Evolutionary conservation across 1,140 invertebrate species (phyloP).

Genomic region (Drosophila subpulchrella): DNA sequence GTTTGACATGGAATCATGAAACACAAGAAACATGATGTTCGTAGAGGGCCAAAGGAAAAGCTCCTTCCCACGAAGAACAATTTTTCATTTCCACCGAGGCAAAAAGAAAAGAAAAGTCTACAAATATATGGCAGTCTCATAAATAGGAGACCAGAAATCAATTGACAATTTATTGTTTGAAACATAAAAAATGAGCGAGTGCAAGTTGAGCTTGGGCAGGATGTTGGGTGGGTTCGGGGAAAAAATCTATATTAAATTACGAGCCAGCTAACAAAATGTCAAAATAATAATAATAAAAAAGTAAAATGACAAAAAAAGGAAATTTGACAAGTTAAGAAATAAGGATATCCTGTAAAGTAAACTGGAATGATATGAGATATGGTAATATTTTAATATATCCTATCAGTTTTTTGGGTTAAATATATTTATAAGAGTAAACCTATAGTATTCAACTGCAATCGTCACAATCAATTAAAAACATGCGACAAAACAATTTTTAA

Average conservation of each 20-base stretch:
- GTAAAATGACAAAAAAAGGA: neutral
- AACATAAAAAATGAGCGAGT: constrained; percentile 63
- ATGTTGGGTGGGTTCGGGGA: neutral
- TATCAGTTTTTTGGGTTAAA: no score
- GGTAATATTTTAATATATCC: no score
- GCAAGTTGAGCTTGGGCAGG: neutral
- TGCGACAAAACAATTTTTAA: no score
- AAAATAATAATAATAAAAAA: constrained; percentile 75
- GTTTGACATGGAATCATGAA: constrained; percentile 56
- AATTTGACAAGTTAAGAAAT: neutral
- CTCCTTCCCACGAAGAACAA: constrained; percentile 19
- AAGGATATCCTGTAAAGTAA: no score
- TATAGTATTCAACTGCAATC: no score
- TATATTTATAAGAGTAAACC: no score
- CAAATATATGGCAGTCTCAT: constrained; percentile 61
- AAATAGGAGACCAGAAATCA: constrained; percentile 79
- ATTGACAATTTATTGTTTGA: constrained; percentile 79
- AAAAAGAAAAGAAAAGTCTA: constrained; percentile 43
- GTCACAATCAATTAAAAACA: no score
- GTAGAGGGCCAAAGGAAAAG: neutral
- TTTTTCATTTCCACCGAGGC: constrained; percentile 53
- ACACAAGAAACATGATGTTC: constrained; percentile 24
- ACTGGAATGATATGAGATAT: no score
- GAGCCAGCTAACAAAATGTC: constrained; percentile 68
- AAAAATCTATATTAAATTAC: constrained; percentile 81